A percentile compares a stretch with the other conserved stretches of the same genome.
These are phyloP conservation scores for Lichenostomus cassidix DNA, from an alignment of 2,113 vertebrate genomes.

Conservation along the genomic window DNA sequence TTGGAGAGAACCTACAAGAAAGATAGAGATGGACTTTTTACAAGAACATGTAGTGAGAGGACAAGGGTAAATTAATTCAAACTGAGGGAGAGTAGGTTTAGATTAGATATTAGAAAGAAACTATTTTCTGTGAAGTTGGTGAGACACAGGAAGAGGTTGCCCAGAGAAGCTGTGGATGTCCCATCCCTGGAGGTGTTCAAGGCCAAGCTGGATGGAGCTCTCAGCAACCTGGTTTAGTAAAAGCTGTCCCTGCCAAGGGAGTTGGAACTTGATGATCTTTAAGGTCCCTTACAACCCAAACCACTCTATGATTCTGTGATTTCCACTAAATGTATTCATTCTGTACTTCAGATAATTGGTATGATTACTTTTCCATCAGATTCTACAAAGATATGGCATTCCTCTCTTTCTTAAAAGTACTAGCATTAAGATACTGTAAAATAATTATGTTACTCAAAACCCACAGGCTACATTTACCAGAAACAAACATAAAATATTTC, in stretches of 20 bases:
- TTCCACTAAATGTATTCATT: background rate
- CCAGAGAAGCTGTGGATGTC: background rate
- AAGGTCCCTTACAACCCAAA: background rate
- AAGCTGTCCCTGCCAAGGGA: background rate
- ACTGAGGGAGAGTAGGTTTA: background rate
- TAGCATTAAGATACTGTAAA: conserved; percentile 8
- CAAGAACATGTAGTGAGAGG: background rate
- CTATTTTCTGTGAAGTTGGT: background rate
- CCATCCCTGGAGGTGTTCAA: background rate
- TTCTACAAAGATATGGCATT: background rate
- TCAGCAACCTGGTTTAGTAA: background rate
- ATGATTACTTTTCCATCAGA: background rate
- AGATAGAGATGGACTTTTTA: background rate
- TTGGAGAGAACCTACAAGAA: background rate
- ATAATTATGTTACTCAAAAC: background rate
- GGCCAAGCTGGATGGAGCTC: background rate
- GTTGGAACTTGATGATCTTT: background rate
- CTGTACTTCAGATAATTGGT: background rate
- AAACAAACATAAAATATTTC: background rate
- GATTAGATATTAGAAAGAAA: background rate
- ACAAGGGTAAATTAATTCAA: background rate
- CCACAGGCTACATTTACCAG: background rate
- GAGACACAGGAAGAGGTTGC: background rate
- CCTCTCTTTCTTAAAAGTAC: background rate
- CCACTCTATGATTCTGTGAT: background rate